Base-by-base conservation (phyloP, 2,888 invertebrate genomes). In the Exephanes ischioxanthus region DNA sequence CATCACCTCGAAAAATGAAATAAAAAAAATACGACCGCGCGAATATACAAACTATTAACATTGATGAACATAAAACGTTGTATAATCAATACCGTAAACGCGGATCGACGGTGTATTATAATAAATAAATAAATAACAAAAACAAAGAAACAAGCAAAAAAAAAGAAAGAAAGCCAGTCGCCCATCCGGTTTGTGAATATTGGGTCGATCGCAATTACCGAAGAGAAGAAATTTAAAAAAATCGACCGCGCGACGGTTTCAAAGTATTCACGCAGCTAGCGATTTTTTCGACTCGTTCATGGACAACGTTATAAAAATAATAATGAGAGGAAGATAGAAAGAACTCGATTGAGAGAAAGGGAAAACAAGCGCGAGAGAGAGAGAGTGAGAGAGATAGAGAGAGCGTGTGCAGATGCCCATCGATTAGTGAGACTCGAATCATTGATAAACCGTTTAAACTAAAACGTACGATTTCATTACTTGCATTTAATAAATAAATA, bases 381-480 rank as follows among this genome's bases (percentile, higher is more conserved):
- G 67, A 53, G 67, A 68, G 63, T 33, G 75, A 63, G 70, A 75
- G 53, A 79, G 67, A 53, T 41, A 80, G 79, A 77, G 76, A 77
- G 73, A 45, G 61, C 45, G 55, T 45, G 55, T 70, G 73, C 80
- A 75, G 63, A 77, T 77, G 84, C 84, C 85, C 88, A 89, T 89
- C 86, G 86, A 88, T 86, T 89, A 88, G 87, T 89, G 88, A 89
- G 87, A 88, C 85, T 87, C 80, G 70, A 87, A 87, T 89, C 84
- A 89, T 88, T 84, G 82, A 75, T 85, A 80, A 87, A 87, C 76
- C 87, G 84, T 88, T 87, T 88, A 84, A 88, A 85, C 84, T 85
- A 86, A 80, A 87, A 87, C 82, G 82, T 87, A 89, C 89, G 88
- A 86, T 89, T 90, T 89, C 89, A 90, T 90, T 89, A 90, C 86